A percentile compares a stretch with the other conserved stretches of the same genome.
These are phyloP conservation scores for Aphrocallistes beatrix DNA, from an alignment of 37 sponge, comb jelly and placozoan genomes.

Conservation along the genomic window DNA sequence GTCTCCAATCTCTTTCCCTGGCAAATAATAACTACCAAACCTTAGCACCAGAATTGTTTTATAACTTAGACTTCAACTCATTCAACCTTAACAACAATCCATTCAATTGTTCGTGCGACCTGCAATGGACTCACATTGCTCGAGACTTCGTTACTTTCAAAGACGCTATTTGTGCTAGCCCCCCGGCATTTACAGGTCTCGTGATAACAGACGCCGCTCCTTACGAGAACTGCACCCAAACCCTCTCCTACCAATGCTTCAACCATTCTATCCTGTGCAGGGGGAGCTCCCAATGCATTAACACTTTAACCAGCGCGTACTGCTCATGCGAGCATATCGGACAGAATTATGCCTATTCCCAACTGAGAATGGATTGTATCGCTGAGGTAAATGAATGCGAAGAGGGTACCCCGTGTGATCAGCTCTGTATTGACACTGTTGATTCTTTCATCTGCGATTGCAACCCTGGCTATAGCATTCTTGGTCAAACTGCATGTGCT, in stretches of 20 bases:
- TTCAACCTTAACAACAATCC: neutral
- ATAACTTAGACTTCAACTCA: neutral
- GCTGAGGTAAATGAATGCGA: neutral
- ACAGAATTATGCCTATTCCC: neutral
- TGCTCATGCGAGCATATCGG: neutral
- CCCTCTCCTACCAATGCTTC: neutral
- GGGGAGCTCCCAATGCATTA: slow-evolving; percentile 13
- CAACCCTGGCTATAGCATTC: neutral
- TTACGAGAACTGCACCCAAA: neutral
- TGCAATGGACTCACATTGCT: neutral
- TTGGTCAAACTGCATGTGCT: neutral
- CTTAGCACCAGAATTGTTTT: neutral
- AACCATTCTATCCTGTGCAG: neutral
- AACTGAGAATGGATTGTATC: neutral
- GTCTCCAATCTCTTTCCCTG: neutral
- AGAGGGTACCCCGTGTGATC: neutral
- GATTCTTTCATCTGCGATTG: neutral
- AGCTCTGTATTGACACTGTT: neutral
- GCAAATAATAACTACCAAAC: neutral
- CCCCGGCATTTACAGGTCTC: neutral
- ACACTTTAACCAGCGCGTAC: neutral
- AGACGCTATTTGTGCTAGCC: neutral
- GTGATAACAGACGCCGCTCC: neutral
- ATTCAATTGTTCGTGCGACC: neutral
- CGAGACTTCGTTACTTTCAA: neutral